Base-by-base conservation (phyloP, 2,113 vertebrate genomes). In the Corvus moneduloides region DNA sequence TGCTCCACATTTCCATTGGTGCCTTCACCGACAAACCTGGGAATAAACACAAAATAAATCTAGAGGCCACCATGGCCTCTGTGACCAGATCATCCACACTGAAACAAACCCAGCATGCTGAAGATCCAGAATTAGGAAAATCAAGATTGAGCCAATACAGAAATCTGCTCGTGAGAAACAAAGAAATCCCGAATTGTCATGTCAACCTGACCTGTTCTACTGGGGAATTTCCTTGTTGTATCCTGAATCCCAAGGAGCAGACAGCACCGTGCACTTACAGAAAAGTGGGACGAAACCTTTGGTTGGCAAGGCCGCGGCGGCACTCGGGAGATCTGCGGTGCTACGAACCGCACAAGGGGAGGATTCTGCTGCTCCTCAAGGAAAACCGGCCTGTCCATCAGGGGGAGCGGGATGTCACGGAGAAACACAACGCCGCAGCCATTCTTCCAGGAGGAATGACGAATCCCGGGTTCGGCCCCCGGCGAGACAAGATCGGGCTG, bases 1-100 rank as follows among this genome's bases (percentile, higher is more conserved):
- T 86, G 94, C 96, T 98, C 52, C 97, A 98, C 98, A 98, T 99
- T 81, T 92, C 78, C 84, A 78, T 52, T 3, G 85, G 21, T 12
- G 62, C 35, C 37, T 90, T 82, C 55, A 56, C 76, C 2, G 11
- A 22, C 43, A 79, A 72, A 55, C 49, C 96, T 96, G 69, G 10
- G 32, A 18, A 52, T 72, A 80, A 75, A 20, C 24, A 69, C 13
- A 64, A 35, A 54, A 48, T 8, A 71, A 49, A 82, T 90, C 18
- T 86, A 43, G 35, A 69, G 44, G 41, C 9, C 1, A 10, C 33
- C 33, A 17, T 0, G 27, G 61, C 37, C 58, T 26, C 19, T 20
- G 27, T 18, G 41, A 43, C 16, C 59, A 26, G 14, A 49, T 13
- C 63, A 66, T 16, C 20, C 5, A 41, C 20, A 20, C 35, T 12